Percentiles rank a stretch among this genome's conserved stretches.
Conservation (phyloP, 2,888 invertebrate genomes). For the Nephrotoma flavescens region DNA sequence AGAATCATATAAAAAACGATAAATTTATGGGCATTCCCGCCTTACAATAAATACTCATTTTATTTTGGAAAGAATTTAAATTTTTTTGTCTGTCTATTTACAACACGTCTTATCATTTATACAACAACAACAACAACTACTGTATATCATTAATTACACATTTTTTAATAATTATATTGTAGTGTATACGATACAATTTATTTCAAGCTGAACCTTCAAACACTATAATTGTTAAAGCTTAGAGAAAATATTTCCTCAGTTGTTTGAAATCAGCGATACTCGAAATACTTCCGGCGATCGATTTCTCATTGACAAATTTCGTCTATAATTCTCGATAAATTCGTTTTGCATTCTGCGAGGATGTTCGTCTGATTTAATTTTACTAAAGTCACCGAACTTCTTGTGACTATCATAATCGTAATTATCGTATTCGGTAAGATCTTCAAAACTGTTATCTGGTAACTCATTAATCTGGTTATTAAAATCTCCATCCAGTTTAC, state of each 20-base stretch:
- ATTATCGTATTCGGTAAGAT: background rate
- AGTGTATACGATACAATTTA: too few species aligned
- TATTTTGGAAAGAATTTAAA: background rate
- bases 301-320: background rate
- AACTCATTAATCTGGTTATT: constrained; percentile 20
- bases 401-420: background rate
- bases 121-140: background rate
- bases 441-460: background rate
- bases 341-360: constrained; percentile 18
- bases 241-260: background rate
- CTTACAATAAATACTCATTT: background rate
- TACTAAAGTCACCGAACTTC: background rate
- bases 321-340: background rate
- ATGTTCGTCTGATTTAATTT: constrained; percentile 16
- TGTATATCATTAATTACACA: background rate
- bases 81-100: background rate
- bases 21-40: background rate
- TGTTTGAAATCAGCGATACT: background rate
- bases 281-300: background rate
- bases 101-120: background rate
- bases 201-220: background rate
- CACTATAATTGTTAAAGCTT: background rate
- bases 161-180: background rate
- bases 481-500: constrained; percentile 26
- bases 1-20: background rate